These are phyloP conservation scores for Dryococelus australis DNA, from an alignment of 2,888 invertebrate species.

Conservation along the genomic window DNA sequence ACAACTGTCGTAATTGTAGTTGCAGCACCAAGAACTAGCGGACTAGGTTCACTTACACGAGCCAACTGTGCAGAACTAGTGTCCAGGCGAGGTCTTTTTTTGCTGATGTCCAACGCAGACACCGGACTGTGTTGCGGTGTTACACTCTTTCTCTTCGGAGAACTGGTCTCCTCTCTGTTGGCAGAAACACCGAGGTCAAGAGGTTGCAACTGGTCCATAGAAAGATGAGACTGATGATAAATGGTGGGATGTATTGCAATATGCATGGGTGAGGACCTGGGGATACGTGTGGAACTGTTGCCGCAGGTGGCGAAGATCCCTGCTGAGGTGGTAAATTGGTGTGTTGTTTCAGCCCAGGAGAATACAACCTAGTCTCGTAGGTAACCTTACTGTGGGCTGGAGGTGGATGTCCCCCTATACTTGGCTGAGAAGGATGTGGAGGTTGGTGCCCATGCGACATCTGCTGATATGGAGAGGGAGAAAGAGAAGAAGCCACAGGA, in stretches of 20 bases:
- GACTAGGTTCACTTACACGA: conserved; percentile 70
- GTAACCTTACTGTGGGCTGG: conserved; percentile 62
- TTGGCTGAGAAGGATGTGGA: conserved; percentile 55
- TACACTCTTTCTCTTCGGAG: conserved; percentile 70
- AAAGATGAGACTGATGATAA: conserved; percentile 54
- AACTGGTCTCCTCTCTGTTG: conserved; percentile 48
- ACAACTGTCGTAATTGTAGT: conserved; percentile 71
- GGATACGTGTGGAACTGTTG: conserved; percentile 44
- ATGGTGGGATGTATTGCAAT: conserved; percentile 43
- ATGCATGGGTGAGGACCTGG: conserved; percentile 43
- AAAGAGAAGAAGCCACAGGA: conserved; percentile 58
- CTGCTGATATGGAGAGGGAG: conserved; percentile 65
- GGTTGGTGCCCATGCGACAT: conserved; percentile 58
- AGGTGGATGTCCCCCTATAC: conserved; percentile 54
- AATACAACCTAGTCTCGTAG: conserved; percentile 52
- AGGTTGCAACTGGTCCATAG: conserved; percentile 76
- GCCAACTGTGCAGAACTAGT: conserved; percentile 59
- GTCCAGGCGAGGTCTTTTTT: conserved; percentile 61
- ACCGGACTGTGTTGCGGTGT: conserved; percentile 61
- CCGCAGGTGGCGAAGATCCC: conserved; percentile 43
- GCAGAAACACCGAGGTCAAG: conserved; percentile 74
- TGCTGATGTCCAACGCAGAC: conserved; percentile 65
- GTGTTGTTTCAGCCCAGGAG: conserved; percentile 48
- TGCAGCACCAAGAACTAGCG: conserved; percentile 66
- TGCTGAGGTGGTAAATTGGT: conserved; percentile 44